Conservation (phyloP, 2,113 vertebrate species). For the Piliocolobus tephrosceles region DNA sequence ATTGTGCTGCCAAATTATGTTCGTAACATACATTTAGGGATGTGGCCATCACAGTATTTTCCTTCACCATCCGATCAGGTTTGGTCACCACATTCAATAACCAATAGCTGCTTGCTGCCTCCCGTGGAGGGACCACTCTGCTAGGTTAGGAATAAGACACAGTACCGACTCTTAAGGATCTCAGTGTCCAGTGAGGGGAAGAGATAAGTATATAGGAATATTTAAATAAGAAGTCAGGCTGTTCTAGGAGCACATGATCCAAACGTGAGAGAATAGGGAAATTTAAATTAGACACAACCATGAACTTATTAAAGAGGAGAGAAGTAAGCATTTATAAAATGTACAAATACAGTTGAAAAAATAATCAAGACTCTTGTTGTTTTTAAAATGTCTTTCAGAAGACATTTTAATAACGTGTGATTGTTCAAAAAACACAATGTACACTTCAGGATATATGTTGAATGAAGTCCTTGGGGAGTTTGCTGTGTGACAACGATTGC, state of each 20-base stretch:
- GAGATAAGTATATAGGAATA: background rate
- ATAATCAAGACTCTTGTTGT: background rate
- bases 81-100: background rate
- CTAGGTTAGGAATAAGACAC: background rate
- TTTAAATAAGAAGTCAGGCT: background rate
- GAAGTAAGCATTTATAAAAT: background rate
- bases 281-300: background rate
- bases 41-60: background rate
- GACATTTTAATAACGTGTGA: background rate
- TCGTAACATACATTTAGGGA: background rate
- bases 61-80: background rate
- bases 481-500: background rate
- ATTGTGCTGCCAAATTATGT: background rate
- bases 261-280: fast-evolving
- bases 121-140: fast-evolving
- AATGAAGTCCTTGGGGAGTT: background rate
- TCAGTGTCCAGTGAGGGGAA: background rate
- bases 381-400: slow-evolving; percentile 43
- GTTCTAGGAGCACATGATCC: background rate
- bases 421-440: slow-evolving; percentile 14
- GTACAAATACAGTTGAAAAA: background rate
- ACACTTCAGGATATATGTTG: background rate
- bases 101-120: background rate
- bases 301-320: background rate
- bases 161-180: fast-evolving